These are phyloP conservation scores for Halotydeus destructor DNA, from an alignment of 1,140 invertebrate species.

Conservation along the genomic window DNA sequence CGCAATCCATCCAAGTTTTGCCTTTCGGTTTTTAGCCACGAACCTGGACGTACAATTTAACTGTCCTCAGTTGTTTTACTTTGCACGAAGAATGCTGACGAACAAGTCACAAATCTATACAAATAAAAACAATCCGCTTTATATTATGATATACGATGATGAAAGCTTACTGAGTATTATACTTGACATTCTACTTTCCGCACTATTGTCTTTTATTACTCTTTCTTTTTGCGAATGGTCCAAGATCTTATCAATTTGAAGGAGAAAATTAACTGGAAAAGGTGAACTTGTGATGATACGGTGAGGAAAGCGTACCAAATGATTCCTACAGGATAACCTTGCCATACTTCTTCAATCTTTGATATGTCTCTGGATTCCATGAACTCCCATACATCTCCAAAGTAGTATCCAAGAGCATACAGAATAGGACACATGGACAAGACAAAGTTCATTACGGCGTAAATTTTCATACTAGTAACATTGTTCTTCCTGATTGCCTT, in stretches of 20 bases:
- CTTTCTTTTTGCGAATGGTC: too few species aligned
- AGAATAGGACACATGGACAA: slow-evolving; percentile 59
- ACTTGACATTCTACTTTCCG: too few species aligned
- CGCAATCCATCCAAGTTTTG: too few species aligned
- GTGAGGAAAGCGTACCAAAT: slow-evolving; percentile 84
- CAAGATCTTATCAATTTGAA: slow-evolving; percentile 64
- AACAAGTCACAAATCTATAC: too few species aligned
- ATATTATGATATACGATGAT: too few species aligned
- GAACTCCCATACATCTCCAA: slow-evolving; percentile 59
- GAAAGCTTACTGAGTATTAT: too few species aligned
- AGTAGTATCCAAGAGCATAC: slow-evolving; percentile 58
- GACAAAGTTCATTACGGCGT: slow-evolving; percentile 52
- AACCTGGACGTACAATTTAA: too few species aligned
- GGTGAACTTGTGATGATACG: slow-evolving; percentile 68
- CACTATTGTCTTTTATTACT: too few species aligned
- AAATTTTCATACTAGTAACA: slow-evolving; percentile 45
- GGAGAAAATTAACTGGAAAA: slow-evolving; percentile 70
- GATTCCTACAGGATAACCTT: slow-evolving; percentile 73
- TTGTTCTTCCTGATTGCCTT: slow-evolving; percentile 64
- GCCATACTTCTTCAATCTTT: slow-evolving; percentile 17
- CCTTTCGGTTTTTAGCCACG: too few species aligned
- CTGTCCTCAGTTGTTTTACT: too few species aligned
- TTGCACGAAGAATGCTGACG: too few species aligned
- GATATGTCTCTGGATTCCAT: slow-evolving; percentile 33
- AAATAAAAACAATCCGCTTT: too few species aligned